Evolutionary conservation across 2,888 invertebrate genomes (phyloP).

Genomic region (Pseudanteris insignis): DNA sequence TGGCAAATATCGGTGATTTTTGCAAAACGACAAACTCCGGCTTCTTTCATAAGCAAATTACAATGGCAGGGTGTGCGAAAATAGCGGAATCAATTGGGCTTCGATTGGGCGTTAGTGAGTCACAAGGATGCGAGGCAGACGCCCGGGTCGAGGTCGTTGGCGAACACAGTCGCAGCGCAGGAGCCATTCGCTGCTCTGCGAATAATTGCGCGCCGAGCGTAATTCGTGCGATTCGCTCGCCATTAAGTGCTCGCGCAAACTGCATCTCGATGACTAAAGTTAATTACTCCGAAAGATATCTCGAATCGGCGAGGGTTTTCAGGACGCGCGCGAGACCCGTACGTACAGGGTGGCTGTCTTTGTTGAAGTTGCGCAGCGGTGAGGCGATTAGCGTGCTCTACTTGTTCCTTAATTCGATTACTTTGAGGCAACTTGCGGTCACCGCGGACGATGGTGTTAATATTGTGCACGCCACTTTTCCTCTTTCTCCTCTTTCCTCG

Average conservation of each 20-base stretch:
- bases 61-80: slow-evolving; percentile 11
- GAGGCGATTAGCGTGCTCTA: slow-evolving; percentile 50
- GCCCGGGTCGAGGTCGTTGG: neutral
- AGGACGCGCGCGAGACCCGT: slow-evolving; percentile 18
- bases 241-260: slow-evolving; percentile 10
- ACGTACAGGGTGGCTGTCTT: slow-evolving; percentile 17
- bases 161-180: slow-evolving; percentile 1
- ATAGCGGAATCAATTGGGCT: slow-evolving; percentile 24
- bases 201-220: slow-evolving; percentile 1
- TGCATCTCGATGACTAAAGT: slow-evolving; percentile 10
- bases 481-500: slow-evolving; percentile 1
- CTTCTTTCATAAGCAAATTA: slow-evolving; percentile 14
- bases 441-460: slow-evolving; percentile 35
- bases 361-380: slow-evolving; percentile 20
- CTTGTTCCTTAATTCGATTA: slow-evolving; percentile 57
- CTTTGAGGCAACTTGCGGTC: slow-evolving; percentile 42
- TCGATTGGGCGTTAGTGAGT: no score
- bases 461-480: slow-evolving; percentile 21
- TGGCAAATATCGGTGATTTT: slow-evolving; percentile 12
- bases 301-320: slow-evolving; percentile 11
- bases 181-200: slow-evolving; percentile 6
- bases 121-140: neutral
- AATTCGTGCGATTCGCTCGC: slow-evolving; percentile 12
- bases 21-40: slow-evolving; percentile 17
- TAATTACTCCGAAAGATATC: slow-evolving; percentile 25